Base-by-base conservation (phyloP, 2,797 vertebrate genomes). In the Odontamblyopus rebecca region DNA sequence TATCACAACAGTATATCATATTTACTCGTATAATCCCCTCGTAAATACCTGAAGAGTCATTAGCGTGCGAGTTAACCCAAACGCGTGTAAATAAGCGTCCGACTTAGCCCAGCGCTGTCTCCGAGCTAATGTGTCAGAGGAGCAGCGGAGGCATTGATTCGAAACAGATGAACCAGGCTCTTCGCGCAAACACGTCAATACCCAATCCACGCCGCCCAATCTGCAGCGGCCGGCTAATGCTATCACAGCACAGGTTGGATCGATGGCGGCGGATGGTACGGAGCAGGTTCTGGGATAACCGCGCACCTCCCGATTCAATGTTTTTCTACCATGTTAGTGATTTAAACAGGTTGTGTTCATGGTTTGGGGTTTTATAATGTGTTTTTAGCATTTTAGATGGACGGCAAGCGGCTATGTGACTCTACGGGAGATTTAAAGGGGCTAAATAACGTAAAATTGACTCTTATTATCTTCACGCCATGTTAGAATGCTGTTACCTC, bases 181-280 rank as follows among this genome's bases (percentile, higher is more conserved):
- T 2, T 23, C 62, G 26, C 38, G 13, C 38, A 23, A 62, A 64
- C 62, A 44, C 18, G 62, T 64, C 62, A 27, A 64, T 64, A 64
- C 23, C 13, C 62, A 48, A 64, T 64, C 62, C 23, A 23, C 38
- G 38, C 11, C 35, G 35, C 38, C 13, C 62, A 26, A 57, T 57
- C 54, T 57, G 54, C 54, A 13, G 54, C 23, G n/a, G 53, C 5
- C 5, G 38, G 38, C 62, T 64, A 64, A 64, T 64, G 38, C 35
- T 64, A 64, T 48, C 38, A 19, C 35, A 44, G 38, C 62, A 13
- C 62, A 16, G 62, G 62, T 26, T 3, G 38, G 62, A 64, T 64
- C 62, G 3, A 64, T 64, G 62, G 62, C 19, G 1, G 61, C n/a
- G 35, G 61, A 41, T n/a, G 61, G 35, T 4, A 3, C 32, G 19